phyloP scores from a whole-genome alignment of 2,888 invertebrate species.

The Pterostichus niger region DNA sequence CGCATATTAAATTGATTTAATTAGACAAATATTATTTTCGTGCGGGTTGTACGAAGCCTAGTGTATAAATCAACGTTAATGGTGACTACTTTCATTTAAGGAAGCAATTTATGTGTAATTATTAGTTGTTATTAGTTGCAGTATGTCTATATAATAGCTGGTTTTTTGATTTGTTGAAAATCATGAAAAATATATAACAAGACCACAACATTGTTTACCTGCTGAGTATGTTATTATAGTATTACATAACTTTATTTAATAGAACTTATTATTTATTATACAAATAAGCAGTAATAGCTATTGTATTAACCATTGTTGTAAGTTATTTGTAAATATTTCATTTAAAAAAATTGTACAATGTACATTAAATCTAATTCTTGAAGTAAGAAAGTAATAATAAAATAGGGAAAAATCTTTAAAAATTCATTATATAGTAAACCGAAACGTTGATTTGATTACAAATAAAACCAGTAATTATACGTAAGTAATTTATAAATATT shows the following conservation, averaged over 20 bases:
- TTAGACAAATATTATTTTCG: conserved; percentile 31
- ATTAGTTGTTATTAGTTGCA: conserved; percentile 29
- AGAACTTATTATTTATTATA: background rate
- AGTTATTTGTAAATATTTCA: no score
- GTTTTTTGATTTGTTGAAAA: conserved; percentile 31
- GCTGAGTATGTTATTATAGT: conserved; percentile 30
- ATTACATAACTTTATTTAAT: conserved; percentile 29
- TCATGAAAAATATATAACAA: conserved; percentile 38
- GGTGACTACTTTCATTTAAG: conserved; percentile 37
- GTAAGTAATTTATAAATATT: no score
- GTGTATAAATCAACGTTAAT: conserved; percentile 31
- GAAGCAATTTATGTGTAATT: conserved; percentile 44
- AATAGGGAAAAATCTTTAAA: no score
- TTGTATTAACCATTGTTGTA: no score
- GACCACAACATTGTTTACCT: conserved; percentile 20
- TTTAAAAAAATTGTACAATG: no score
- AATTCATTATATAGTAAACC: no score
- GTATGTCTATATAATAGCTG: conserved; percentile 30
- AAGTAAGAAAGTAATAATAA: no score
- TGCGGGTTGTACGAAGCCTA: background rate
- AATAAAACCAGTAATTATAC: no score
- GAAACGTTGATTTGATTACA: no score
- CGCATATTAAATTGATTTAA: conserved; percentile 41
- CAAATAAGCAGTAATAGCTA: no score
- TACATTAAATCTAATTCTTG: no score